These are phyloP conservation scores for Stenichneumon culpator DNA, from an alignment of 2,888 invertebrate species.

Conservation along the genomic window DNA sequence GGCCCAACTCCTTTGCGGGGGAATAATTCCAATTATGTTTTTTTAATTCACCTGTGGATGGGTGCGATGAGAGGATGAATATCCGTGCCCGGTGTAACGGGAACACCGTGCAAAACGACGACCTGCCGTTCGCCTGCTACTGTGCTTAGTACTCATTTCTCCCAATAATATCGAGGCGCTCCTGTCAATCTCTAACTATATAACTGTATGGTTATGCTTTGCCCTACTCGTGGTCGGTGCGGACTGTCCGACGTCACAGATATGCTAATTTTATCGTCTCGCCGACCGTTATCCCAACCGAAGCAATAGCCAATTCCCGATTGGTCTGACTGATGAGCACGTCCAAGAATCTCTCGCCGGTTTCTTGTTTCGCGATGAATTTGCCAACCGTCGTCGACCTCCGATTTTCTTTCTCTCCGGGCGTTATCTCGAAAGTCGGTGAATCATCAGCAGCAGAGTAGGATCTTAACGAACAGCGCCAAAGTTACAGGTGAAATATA, in stretches of 20 bases:
- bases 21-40: background rate
- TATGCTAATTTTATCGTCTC: conserved; percentile 21
- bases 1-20: background rate
- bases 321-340: conserved; percentile 1
- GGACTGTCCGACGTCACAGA: background rate
- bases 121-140: background rate
- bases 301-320: conserved; percentile 4
- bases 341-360: background rate
- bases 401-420: background rate
- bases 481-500: conserved; percentile 1
- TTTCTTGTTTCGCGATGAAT: background rate
- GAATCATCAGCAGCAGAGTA: background rate
- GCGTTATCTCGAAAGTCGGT: background rate
- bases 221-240: conserved; percentile 4
- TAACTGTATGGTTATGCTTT: background rate
- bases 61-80: background rate
- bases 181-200: background rate
- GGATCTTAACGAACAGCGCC: background rate
- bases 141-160: background rate
- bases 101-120: background rate
- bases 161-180: conserved; percentile 10
- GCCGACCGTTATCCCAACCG: background rate
- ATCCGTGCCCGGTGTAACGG: background rate
- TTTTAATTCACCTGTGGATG: background rate
- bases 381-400: background rate